Base-by-base conservation (phyloP, 1,140 invertebrate genomes). In the Cherax quadricarinatus region DNA sequence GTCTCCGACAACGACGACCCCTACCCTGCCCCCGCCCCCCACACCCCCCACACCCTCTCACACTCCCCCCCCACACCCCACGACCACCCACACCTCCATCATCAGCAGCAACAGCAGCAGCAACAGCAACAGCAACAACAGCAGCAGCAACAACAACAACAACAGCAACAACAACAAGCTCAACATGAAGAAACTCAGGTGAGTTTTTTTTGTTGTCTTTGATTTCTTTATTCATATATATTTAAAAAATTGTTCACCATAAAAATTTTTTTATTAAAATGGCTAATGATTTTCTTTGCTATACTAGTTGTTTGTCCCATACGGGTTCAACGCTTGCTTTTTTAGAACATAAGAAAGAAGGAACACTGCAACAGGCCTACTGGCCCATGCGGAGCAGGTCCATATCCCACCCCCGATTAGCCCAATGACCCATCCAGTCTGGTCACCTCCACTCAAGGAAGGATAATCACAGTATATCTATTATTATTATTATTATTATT, bases 1-100 rank as follows among this genome's bases (percentile, higher is more conserved):
- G 95, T 93, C 51, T 94, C 87, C 5, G 94, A 93, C 73, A 84
- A 86, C 89, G 89, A 93, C n/a, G 66, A 51, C 62, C 73, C 88
- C 51, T 81, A 90, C 85, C 57, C 62, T 21, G 24, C 88, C 41
- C n/a, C 84, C 4, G 24, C 66, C 78, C 75, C 60, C 70, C 30
- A 49, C 53, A 49, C 62, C 14, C 30, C 70, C 10, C 41, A 87
- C 84, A 30, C 88, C 10, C 89, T 86, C 48, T 82, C 66, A 51
- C 48, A 66, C 89, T 81, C 85, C 66, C 75, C 70, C 14, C 84
- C 57, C 62, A 70, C 57, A 30, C 41, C 88, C 84, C 93, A 93
- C 48, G 83, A 92, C 48, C 93, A 93, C 84, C 78, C 93, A 88
- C 93, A 90, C 48, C 24, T 80, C 18, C 83, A 86, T 1, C 88